Evolutionary conservation across 1,140 invertebrate species (phyloP).

Genomic region (Cyclina sinensis): DNA sequence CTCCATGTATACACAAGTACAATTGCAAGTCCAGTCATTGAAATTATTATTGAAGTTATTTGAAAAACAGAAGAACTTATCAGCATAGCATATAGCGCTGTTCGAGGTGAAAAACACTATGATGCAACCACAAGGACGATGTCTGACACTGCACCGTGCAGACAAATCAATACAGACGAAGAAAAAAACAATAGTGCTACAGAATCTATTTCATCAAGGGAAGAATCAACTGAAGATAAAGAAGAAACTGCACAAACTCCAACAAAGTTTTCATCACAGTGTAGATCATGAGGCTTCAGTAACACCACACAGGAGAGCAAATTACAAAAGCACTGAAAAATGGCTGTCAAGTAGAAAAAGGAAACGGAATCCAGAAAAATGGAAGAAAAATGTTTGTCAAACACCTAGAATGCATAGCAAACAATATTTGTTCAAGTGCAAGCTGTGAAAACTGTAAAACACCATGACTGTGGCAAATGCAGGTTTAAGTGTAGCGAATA

Average conservation of each 20-base stretch:
- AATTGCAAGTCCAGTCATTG: too few species aligned
- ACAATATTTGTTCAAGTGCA: background rate
- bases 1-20: too few species aligned
- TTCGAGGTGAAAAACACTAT: too few species aligned
- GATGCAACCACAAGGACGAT: too few species aligned
- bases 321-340: constrained; percentile 19
- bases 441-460: background rate
- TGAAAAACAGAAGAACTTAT: too few species aligned
- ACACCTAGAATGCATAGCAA: background rate
- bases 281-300: background rate
- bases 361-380: constrained; percentile 2
- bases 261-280: background rate
- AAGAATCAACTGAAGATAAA: background rate
- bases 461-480: background rate
- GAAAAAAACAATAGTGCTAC: background rate
- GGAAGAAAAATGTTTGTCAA: constrained; percentile 36
- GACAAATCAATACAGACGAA: too few species aligned
- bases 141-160: too few species aligned
- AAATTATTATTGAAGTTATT: too few species aligned
- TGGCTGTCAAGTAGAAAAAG: constrained; percentile 16
- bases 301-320: constrained; percentile 26
- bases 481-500: constrained; percentile 24
- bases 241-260: too few species aligned
- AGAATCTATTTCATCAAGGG: background rate
- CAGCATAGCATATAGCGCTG: too few species aligned